Conservation (phyloP, 2,888 invertebrate species). For the Tenthredo notha region DNA sequence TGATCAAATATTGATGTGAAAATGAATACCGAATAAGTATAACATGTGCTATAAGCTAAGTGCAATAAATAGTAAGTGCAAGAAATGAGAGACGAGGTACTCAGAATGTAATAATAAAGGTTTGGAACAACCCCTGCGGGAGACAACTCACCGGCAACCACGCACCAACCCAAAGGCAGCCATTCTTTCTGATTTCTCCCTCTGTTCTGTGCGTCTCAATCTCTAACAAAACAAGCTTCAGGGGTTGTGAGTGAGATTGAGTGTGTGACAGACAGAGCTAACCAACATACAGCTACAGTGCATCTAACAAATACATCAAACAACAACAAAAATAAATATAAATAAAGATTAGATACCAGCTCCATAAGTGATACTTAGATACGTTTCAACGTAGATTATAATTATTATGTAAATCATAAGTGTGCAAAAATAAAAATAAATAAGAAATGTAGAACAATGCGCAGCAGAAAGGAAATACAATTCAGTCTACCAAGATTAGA, state of each 20-base stretch:
- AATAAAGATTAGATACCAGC: slow-evolving; percentile 73
- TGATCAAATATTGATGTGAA: slow-evolving; percentile 43
- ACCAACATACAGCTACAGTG: slow-evolving; percentile 79
- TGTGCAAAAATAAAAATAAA: slow-evolving; percentile 61
- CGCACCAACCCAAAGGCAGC: slow-evolving; percentile 78
- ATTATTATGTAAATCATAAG: slow-evolving; percentile 63
- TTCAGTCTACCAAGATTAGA: slow-evolving; percentile 61
- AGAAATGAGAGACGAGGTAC: slow-evolving; percentile 56
- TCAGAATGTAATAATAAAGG: slow-evolving; percentile 65
- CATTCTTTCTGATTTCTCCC: slow-evolving; percentile 74
- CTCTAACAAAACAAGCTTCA: slow-evolving; percentile 77
- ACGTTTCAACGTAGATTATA: slow-evolving; percentile 30
- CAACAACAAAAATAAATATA: slow-evolving; percentile 77
- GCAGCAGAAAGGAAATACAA: slow-evolving; percentile 62
- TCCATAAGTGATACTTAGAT: slow-evolving; percentile 61
- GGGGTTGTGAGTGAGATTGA: slow-evolving; percentile 76
- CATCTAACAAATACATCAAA: slow-evolving; percentile 79
- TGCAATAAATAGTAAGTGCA: slow-evolving; percentile 55
- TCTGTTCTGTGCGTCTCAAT: slow-evolving; percentile 76
- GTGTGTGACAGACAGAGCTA: slow-evolving; percentile 77
- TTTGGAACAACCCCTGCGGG: slow-evolving; percentile 75
- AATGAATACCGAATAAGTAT: slow-evolving; percentile 51
- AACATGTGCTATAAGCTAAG: slow-evolving; percentile 44
- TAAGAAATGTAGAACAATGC: slow-evolving; percentile 57
- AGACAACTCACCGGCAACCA: slow-evolving; percentile 77